phyloP scores from a whole-genome alignment of 2,797 vertebrate species.

The Limnodromus scolopaceus region DNA sequence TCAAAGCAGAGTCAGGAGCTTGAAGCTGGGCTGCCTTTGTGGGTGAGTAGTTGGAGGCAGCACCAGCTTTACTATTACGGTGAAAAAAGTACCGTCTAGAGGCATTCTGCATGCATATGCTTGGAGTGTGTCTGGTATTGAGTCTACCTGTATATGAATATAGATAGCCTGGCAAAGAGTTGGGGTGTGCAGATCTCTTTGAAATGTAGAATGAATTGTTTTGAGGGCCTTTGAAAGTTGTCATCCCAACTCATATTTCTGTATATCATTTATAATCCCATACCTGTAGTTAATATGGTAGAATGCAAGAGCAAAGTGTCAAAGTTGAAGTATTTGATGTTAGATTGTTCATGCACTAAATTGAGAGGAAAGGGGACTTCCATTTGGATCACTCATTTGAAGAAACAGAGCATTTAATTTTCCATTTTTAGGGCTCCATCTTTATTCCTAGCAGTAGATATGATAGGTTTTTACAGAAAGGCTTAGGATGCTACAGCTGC shows the following conservation, averaged over 20 bases:
- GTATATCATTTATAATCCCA: neutral
- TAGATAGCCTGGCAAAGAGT: neutral
- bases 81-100: neutral
- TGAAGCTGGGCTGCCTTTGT: neutral
- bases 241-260: neutral
- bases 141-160: neutral
- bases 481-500: neutral
- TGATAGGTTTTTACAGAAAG: neutral
- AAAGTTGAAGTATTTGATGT: neutral
- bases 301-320: neutral
- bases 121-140: rapidly evolving
- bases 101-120: neutral
- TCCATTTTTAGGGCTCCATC: neutral
- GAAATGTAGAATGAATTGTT: neutral
- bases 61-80: neutral
- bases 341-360: neutral
- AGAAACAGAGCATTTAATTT: neutral
- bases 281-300: neutral
- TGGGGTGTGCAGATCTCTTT: neutral
- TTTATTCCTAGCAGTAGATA: neutral
- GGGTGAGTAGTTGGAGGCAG: neutral
- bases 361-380: neutral
- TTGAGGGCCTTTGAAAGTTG: neutral
- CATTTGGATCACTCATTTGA: neutral
- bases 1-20: neutral